Base-by-base conservation (phyloP, 2,113 vertebrate genomes). In the Meles meles region DNA sequence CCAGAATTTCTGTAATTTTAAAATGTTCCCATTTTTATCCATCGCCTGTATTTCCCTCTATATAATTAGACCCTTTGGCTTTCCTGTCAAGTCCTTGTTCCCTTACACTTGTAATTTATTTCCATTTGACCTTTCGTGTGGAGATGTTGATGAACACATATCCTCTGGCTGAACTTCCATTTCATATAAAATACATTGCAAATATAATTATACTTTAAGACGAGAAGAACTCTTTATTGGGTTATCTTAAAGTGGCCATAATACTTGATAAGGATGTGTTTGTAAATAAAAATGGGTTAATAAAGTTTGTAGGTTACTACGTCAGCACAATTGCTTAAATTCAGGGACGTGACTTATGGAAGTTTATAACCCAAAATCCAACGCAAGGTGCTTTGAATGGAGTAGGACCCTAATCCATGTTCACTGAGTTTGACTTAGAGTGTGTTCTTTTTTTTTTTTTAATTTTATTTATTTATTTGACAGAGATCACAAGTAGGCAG, bases 91-190 rank as follows among this genome's bases (percentile, higher is more conserved):
- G 31, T n/a, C 29, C 93, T 81, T 74, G 89, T 94, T 34, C 27
- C 87, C 88, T 96, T 86, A 52, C 25, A 11, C 49, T 76, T 87
- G 59, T 91, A 90, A 55, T 88, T 96, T 83, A 77, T 95, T 92
- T 69, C 42, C 81, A 14, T 29, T 84, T 17, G 25, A 20, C 2
- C 57, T 90, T 96, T 34, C 9, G 4, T 23, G 34, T 39, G 29
- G 31, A 80, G 18, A 79, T 15, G 1, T 98, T 90, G 86, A 65
- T 23, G 15, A 63, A 83, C 29, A 88, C 81, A 69, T 85, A 49
- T 23, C 11, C 39, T n/a, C 27, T 76, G 15, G 88, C n/a, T 89
- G 25, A 61, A 96, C 95, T 71, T 91, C 14, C 42, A 17, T 86
- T 90, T 96, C 20, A 29, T 95, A 14, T 72, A 76, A 44, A 79